A percentile compares a stretch with the other conserved stretches of the same genome.
phyloP scores from a whole-genome alignment of 2,888 invertebrate species.

The Mimachlamys varia region DNA sequence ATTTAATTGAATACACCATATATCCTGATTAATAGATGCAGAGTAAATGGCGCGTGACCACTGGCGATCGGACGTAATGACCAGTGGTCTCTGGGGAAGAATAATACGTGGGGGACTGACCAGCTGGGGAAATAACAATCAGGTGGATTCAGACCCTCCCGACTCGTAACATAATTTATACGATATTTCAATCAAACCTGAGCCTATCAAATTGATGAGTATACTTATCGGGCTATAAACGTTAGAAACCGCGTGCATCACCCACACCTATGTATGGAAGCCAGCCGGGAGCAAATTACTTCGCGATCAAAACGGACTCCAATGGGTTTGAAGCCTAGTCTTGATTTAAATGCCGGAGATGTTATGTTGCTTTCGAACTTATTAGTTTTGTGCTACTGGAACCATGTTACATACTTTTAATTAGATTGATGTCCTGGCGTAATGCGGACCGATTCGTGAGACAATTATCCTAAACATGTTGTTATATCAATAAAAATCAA shows the following conservation, averaged over 20 bases:
- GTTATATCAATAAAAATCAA: no score
- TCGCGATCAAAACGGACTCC: no score
- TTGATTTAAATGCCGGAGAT: no score
- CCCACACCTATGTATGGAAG: background rate
- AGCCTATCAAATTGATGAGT: constrained; percentile 1
- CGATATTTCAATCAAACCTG: constrained; percentile 23
- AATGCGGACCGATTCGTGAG: no score
- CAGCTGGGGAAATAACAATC: background rate
- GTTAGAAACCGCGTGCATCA: background rate
- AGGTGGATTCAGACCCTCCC: background rate
- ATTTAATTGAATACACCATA: background rate
- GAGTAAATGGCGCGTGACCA: constrained; percentile 10
- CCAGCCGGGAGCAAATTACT: background rate
- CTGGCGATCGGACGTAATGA: background rate
- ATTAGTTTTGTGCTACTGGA: no score
- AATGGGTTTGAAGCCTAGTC: no score
- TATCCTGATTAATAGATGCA: background rate
- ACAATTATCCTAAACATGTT: no score
- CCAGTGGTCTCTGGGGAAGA: background rate
- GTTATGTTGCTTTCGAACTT: no score
- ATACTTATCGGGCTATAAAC: background rate
- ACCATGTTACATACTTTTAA: no score
- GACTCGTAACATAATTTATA: background rate
- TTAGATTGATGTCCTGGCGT: no score
- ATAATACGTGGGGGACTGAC: background rate